These are phyloP conservation scores for Orientallactaga bullata DNA, from an alignment of 2,113 vertebrate genomes.

Conservation along the genomic window DNA sequence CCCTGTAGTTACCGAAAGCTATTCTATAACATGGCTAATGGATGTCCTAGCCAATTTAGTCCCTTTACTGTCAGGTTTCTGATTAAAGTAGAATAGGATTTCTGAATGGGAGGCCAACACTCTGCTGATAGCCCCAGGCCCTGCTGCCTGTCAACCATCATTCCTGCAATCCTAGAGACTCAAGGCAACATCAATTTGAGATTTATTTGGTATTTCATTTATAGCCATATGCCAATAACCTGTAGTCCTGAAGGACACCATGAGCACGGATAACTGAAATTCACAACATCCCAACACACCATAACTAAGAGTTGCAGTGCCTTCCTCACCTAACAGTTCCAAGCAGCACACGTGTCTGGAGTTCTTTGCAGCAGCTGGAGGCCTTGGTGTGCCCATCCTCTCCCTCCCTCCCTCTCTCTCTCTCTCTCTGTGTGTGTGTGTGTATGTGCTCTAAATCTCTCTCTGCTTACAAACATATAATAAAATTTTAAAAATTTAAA, in stretches of 20 bases:
- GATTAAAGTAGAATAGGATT: slow-evolving; percentile 59
- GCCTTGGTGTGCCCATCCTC: no score
- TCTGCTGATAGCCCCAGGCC: neutral
- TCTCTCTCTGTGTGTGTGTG: no score
- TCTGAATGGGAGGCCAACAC: slow-evolving; percentile 9
- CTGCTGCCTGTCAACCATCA: neutral
- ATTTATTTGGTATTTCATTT: slow-evolving; percentile 66
- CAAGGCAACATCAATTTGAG: slow-evolving; percentile 32
- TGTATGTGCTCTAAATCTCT: no score
- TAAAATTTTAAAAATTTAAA: no score
- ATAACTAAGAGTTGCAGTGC: neutral
- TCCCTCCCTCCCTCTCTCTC: no score
- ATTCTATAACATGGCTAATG: slow-evolving; percentile 58
- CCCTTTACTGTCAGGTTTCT: slow-evolving; percentile 35
- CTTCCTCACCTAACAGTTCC: slow-evolving; percentile 18
- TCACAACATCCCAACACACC: neutral
- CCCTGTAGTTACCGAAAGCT: slow-evolving; percentile 50
- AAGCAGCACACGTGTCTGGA: neutral
- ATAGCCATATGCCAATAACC: neutral
- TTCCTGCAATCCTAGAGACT: slow-evolving; percentile 40
- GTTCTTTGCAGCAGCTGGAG: no score
- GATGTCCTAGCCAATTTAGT: slow-evolving; percentile 31
- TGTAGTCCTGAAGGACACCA: slow-evolving; percentile 28
- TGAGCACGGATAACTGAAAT: slow-evolving; percentile 36
- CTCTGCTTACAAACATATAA: no score